Percentiles rank a stretch among this genome's conserved stretches.
Conservation (phyloP, 2,113 vertebrate genomes). For the Diadophis punctatus region DNA sequence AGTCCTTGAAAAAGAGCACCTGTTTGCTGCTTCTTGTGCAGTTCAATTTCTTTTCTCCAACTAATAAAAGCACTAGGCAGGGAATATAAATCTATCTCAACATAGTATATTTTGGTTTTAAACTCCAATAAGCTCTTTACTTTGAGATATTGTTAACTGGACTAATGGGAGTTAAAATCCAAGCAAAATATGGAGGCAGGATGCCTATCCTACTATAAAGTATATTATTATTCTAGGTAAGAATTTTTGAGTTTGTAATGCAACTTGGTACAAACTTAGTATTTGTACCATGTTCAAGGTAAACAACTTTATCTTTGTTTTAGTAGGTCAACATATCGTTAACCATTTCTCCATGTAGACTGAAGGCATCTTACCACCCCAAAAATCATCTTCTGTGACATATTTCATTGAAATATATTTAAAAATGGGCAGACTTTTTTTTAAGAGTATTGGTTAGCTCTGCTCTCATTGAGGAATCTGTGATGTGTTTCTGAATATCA, state of each 20-base stretch:
- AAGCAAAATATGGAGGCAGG: background rate
- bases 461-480: background rate
- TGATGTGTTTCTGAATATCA: background rate
- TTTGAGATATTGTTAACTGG: background rate
- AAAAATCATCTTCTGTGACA: background rate
- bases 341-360: background rate
- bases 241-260: background rate
- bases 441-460: background rate
- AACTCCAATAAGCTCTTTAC: background rate
- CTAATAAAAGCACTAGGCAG: too few species aligned
- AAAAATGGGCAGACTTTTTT: background rate
- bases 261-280: background rate
- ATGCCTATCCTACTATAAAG: background rate
- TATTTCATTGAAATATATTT: background rate
- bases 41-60: background rate
- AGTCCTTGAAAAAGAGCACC: background rate
- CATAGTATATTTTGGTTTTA: background rate
- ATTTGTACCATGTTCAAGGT: background rate
- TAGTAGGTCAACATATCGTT: background rate
- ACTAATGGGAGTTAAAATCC: background rate
- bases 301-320: background rate
- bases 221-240: background rate
- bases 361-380: background rate
- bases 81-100: background rate
- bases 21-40: background rate